Percentiles rank a stretch among this genome's conserved stretches.
phyloP scores from a whole-genome alignment of 2,888 invertebrate species.

The Macropis europaea region DNA sequence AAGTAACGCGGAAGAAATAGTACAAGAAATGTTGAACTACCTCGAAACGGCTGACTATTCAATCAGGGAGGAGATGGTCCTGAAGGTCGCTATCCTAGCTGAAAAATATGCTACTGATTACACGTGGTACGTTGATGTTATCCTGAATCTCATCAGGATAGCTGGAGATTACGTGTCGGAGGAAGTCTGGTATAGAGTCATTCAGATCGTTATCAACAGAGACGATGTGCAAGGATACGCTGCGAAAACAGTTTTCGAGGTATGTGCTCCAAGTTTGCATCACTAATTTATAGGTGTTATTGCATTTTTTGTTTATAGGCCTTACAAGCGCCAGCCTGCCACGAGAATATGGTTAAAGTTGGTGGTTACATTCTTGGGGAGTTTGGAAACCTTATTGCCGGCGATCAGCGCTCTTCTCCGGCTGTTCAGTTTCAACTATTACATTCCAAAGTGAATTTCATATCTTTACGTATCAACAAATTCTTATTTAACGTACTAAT shows the following conservation, averaged over 20 bases:
- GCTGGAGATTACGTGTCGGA: constrained; percentile 99
- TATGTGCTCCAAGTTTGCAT: constrained; percentile 65
- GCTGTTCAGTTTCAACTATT: constrained; percentile 98
- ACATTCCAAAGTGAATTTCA: constrained; percentile 90
- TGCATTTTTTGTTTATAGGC: constrained; percentile 82
- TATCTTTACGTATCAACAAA: background rate
- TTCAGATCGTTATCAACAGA: constrained; percentile 99
- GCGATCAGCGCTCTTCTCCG: constrained; percentile 98
- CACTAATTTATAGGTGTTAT: background rate
- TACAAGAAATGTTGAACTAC: constrained; percentile 99
- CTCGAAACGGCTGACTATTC: constrained; percentile 99
- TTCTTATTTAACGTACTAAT: background rate
- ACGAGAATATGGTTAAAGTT: constrained; percentile 99
- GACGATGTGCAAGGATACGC: constrained; percentile 99
- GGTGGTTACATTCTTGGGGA: constrained; percentile 99
- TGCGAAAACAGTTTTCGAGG: constrained; percentile 99
- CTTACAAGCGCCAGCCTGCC: constrained; percentile 98
- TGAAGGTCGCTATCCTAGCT: constrained; percentile 99
- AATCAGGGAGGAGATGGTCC: constrained; percentile 99
- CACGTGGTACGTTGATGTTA: constrained; percentile 99
- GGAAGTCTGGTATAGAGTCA: constrained; percentile 99
- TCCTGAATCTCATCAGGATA: constrained; percentile 98
- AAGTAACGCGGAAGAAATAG: constrained; percentile 99
- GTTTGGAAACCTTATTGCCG: constrained; percentile 99
- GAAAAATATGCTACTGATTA: constrained; percentile 99